Percentiles rank a stretch among this genome's conserved stretches.
Conservation (phyloP, 1,140 invertebrate species). For the Rhyacophila brunnea region DNA sequence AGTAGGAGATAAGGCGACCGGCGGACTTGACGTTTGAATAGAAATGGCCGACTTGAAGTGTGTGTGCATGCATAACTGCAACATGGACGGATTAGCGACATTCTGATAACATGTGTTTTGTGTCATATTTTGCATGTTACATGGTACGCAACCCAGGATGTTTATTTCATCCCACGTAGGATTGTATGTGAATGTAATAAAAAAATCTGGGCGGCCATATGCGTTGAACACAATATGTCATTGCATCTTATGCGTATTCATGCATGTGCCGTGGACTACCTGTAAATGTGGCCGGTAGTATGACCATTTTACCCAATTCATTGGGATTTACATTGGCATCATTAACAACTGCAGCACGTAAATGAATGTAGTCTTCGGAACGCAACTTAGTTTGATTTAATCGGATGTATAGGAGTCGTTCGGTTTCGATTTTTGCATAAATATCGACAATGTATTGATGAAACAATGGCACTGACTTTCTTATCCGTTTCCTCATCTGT, state of each 20-base stretch:
- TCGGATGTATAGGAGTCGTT: slow-evolving; percentile 45
- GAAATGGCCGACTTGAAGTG: no score
- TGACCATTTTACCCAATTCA: slow-evolving; percentile 35
- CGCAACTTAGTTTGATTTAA: slow-evolving; percentile 43
- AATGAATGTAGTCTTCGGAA: slow-evolving; percentile 37
- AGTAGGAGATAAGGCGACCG: no score
- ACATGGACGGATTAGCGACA: no score
- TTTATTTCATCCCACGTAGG: slow-evolving; percentile 50
- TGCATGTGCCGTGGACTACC: slow-evolving; percentile 48
- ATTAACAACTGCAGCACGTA: slow-evolving; percentile 39
- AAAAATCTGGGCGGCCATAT: slow-evolving; percentile 42
- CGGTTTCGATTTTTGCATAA: slow-evolving; percentile 52
- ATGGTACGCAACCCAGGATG: no score
- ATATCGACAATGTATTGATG: slow-evolving; percentile 51
- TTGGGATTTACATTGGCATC: slow-evolving; percentile 11
- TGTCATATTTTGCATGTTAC: no score
- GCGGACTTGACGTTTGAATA: no score
- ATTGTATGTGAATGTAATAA: slow-evolving; percentile 51
- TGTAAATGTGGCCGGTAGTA: slow-evolving; percentile 49
- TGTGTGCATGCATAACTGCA: no score
- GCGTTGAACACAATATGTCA: slow-evolving; percentile 44
- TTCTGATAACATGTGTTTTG: no score
- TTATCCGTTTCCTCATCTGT: slow-evolving; percentile 31
- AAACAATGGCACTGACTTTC: slow-evolving; percentile 28
- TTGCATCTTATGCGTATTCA: slow-evolving; percentile 47